phyloP scores from a whole-genome alignment of 1,140 invertebrate species.

The Drosophila sulfurigaster region DNA sequence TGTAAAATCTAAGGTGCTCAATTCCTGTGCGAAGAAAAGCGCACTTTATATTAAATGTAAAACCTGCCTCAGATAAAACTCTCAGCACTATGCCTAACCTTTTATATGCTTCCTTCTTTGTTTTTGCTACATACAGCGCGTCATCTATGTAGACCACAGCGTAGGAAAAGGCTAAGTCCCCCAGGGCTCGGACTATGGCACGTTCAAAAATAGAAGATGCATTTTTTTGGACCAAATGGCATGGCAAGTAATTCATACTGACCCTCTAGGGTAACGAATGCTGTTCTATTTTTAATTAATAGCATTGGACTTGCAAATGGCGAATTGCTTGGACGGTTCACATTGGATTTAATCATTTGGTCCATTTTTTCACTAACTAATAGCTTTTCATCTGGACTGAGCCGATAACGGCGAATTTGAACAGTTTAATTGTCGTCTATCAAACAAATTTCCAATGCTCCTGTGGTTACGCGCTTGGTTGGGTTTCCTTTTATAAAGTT shows the following conservation, averaged over 20 bases:
- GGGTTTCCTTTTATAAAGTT: background rate
- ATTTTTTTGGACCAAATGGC: background rate
- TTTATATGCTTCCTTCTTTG: constrained; percentile 7
- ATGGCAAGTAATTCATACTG: too few species aligned
- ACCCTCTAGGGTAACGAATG: too few species aligned
- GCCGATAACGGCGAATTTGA: constrained; percentile 1
- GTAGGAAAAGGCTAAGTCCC: constrained; percentile 1
- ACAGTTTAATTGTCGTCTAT: constrained; percentile 23
- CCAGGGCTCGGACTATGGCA: background rate
- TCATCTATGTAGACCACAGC: constrained; percentile 11
- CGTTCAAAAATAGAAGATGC: background rate
- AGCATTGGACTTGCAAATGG: constrained; percentile 28
- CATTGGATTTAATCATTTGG: constrained; percentile 17
- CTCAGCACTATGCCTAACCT: constrained; percentile 11
- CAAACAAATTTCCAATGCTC: constrained; percentile 29
- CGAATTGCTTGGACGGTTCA: constrained; percentile 25
- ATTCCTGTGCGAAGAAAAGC: too few species aligned
- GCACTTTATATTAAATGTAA: constrained; percentile 16
- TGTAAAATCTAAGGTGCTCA: constrained; percentile 13
- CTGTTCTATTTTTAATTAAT: constrained; percentile 21
- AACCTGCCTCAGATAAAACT: constrained; percentile 4
- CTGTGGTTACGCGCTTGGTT: constrained; percentile 1
- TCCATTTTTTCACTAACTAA: constrained; percentile 27
- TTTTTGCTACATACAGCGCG: background rate
- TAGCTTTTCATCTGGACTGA: constrained; percentile 10